phyloP scores from a whole-genome alignment of 1,140 invertebrate genomes.

The Habropoda laboriosa region DNA sequence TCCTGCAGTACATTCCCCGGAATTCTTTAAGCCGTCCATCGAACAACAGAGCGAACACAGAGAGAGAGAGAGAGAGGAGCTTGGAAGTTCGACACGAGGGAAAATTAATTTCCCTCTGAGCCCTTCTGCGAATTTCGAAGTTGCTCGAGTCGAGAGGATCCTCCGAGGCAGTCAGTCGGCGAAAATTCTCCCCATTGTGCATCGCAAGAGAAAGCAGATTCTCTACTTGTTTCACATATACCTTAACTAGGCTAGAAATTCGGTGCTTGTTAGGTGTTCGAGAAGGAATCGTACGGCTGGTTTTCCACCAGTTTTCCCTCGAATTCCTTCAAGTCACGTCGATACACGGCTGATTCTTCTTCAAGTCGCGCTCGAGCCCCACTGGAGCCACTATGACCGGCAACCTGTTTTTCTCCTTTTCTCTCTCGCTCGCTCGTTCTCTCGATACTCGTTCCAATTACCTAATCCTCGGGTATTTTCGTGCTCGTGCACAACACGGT shows the following conservation, averaged over 20 bases:
- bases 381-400: neutral
- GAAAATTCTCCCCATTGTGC: neutral
- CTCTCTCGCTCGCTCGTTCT: neutral
- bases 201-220: neutral
- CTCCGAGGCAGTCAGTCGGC: neutral
- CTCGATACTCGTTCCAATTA: neutral
- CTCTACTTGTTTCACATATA: neutral
- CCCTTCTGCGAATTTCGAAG: neutral
- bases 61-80: neutral
- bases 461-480: neutral
- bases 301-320: neutral
- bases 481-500: neutral
- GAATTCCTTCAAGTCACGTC: slow-evolving; percentile 18
- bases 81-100: neutral
- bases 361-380: neutral
- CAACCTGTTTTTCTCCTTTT: neutral
- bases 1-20: neutral
- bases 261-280: neutral
- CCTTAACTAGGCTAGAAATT: slow-evolving; percentile 6
- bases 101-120: neutral
- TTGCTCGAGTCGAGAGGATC: too few relatives aligned
- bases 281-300: too few relatives aligned
- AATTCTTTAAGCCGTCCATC: neutral
- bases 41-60: too few relatives aligned
- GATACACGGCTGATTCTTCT: neutral